phyloP scores from a whole-genome alignment of 2,888 invertebrate genomes.

The Cenopis cana region DNA sequence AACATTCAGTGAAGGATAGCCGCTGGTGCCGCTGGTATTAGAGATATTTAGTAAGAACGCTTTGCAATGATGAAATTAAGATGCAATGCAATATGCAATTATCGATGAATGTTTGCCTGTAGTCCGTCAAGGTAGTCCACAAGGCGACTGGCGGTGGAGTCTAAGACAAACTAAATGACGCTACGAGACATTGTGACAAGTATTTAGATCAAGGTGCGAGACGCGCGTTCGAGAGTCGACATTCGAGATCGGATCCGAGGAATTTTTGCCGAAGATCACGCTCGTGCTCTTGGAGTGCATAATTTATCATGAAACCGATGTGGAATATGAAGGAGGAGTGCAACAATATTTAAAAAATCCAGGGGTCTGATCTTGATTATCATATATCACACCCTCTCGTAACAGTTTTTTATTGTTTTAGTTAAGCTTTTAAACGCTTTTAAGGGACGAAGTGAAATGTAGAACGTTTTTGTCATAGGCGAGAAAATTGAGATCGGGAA shows the following conservation, averaged over 20 bases:
- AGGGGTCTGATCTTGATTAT: neutral
- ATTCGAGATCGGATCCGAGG: conserved; percentile 73
- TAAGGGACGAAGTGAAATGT: neutral
- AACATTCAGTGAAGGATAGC: conserved; percentile 25
- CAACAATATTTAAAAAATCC: conserved; percentile 38
- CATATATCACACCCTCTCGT: no score
- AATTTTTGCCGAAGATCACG: conserved; percentile 80
- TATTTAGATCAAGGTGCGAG: conserved; percentile 85
- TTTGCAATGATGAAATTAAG: conserved; percentile 22
- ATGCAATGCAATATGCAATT: conserved; percentile 36
- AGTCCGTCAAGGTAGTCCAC: conserved; percentile 44
- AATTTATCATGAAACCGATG: conserved; percentile 68
- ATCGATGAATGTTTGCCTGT: conserved; percentile 42
- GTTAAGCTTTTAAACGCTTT: neutral
- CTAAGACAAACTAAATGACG: conserved; percentile 69
- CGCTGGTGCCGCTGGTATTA: neutral
- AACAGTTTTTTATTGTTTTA: no score
- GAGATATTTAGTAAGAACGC: conserved; percentile 15
- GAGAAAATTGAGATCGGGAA: conserved; percentile 62
- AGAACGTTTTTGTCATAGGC: conserved; percentile 48
- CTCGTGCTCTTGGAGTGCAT: conserved; percentile 67
- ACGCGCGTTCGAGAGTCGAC: conserved; percentile 77
- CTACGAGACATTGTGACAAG: conserved; percentile 81
- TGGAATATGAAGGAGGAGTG: conserved; percentile 59
- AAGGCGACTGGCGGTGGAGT: conserved; percentile 57